Conservation (phyloP, 2,797 vertebrate genomes). For the Eulemur coronatus region DNA sequence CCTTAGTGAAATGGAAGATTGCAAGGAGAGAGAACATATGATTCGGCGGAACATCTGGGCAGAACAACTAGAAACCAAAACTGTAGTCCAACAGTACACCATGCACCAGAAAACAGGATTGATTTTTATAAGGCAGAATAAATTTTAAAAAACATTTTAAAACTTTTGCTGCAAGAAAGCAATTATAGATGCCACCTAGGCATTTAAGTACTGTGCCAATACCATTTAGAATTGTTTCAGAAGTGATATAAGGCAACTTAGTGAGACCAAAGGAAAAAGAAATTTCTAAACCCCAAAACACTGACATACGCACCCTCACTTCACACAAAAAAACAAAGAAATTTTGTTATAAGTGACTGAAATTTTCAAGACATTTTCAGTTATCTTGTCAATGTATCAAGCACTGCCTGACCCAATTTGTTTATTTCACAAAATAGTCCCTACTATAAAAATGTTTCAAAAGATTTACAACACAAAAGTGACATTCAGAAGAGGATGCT, state of each 20-base stretch:
- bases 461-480: slow-evolving; percentile 40
- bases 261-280: not conserved
- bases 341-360: not conserved
- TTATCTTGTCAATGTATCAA: not conserved
- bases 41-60: not conserved
- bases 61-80: not conserved
- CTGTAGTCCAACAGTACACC: accelerated
- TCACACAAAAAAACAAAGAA: not conserved
- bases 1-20: not conserved
- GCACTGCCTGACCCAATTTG: not conserved
- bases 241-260: not conserved
- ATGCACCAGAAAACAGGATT: not conserved
- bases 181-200: not conserved
- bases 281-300: not conserved
- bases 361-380: not conserved
- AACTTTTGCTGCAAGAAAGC: not conserved
- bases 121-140: not conserved
- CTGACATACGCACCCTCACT: not conserved
- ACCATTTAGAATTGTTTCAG: not conserved
- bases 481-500: slow-evolving; percentile 5
- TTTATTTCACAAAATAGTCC: slow-evolving; percentile 29
- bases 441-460: slow-evolving; percentile 11
- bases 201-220: not conserved
- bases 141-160: not conserved
- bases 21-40: not conserved